A percentile compares a stretch with the other conserved stretches of the same genome.
phyloP scores from a whole-genome alignment of 35 echinoderm and acorn worm species.

The Stichopus chloronotus region DNA sequence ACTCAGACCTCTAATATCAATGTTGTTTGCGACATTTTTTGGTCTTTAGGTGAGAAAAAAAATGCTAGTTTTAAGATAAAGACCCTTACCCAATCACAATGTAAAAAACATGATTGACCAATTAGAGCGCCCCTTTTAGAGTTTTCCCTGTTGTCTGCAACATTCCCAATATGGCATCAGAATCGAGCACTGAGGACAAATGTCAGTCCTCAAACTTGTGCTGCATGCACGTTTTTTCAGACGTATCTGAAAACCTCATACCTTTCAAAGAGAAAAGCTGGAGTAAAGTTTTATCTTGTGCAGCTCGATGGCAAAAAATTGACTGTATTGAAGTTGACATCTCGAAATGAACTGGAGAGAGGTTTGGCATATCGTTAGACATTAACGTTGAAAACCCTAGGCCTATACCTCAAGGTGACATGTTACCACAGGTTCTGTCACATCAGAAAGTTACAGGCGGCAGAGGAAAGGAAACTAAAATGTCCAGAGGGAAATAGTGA shows the following conservation, averaged over 20 bases:
- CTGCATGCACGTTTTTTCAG: conserved; percentile 40
- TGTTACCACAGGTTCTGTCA: neutral
- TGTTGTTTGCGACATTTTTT: neutral
- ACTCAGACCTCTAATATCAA: neutral
- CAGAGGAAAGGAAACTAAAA: conserved; percentile 24
- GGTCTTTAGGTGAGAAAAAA: neutral
- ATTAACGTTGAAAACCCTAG: neutral
- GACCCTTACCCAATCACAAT: conserved; percentile 7
- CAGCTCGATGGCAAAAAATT: neutral
- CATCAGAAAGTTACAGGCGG: neutral
- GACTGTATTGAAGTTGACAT: conserved; percentile 4
- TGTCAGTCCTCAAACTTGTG: conserved; percentile 1
- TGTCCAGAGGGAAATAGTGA: neutral
- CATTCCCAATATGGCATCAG: conserved; percentile 49
- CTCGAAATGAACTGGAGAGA: neutral
- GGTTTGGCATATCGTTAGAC: conserved; percentile 14
- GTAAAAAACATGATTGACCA: neutral
- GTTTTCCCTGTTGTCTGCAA: conserved; percentile 49
- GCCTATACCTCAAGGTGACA: no score
- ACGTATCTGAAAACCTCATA: conserved; percentile 19
- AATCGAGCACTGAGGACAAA: neutral
- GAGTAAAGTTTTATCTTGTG: neutral
- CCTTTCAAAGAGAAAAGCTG: conserved; percentile 41
- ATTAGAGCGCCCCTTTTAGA: neutral
- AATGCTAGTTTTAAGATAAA: neutral